Conservation (phyloP, 2,797 vertebrate genomes). For the Sphenodon punctatus region DNA sequence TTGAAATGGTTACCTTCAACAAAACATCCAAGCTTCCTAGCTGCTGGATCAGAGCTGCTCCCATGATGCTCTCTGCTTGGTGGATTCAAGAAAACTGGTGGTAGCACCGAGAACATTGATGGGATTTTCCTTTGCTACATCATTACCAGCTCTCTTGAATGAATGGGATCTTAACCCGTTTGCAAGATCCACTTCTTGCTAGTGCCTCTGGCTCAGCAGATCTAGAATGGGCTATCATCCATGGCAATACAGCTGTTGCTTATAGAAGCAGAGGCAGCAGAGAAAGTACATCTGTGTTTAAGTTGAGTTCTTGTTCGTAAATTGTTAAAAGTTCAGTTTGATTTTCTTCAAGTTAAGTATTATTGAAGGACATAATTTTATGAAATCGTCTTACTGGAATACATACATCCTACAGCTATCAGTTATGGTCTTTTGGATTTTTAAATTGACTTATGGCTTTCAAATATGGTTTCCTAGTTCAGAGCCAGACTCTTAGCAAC, state of each 20-base stretch:
- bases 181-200: background rate
- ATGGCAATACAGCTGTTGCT: background rate
- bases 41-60: background rate
- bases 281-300: constrained; percentile 3
- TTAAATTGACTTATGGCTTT: too few relatives aligned
- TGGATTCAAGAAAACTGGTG: background rate
- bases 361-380: too few relatives aligned
- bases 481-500: too few relatives aligned
- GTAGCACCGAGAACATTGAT: background rate
- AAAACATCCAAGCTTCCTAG: background rate
- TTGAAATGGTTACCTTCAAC: background rate
- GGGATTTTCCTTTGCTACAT: background rate
- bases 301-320: background rate
- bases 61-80: background rate
- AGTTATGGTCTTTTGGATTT: too few relatives aligned
- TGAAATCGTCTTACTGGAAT: too few relatives aligned
- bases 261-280: background rate
- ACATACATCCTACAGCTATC: too few relatives aligned
- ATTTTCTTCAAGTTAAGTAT: too few relatives aligned
- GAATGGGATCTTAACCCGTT: background rate
- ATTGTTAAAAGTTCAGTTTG: too few relatives aligned
- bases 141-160: background rate
- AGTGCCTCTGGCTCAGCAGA: background rate
- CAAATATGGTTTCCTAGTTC: too few relatives aligned
- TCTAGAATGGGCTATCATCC: background rate